Conservation (phyloP, 2,888 invertebrate species). For the Xanthorhoe spadicearia region DNA sequence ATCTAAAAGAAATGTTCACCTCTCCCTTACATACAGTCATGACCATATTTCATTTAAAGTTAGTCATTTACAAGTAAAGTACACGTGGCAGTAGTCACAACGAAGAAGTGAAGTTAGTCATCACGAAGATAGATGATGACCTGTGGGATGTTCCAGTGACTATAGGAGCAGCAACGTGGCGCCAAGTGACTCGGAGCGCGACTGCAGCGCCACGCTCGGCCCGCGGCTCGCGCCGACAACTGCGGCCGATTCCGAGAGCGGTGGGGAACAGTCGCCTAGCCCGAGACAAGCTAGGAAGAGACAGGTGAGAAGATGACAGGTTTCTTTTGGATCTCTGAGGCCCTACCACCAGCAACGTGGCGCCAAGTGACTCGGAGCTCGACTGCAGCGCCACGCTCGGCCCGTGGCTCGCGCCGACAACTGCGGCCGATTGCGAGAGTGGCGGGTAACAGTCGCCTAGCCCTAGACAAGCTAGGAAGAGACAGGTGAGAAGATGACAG, state of each 20-base stretch:
- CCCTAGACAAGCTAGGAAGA: conserved; percentile 91
- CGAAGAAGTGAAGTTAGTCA: neutral
- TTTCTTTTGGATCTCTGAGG: too few relatives aligned
- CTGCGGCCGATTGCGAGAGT: conserved; percentile 92
- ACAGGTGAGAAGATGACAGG: conserved; percentile 76
- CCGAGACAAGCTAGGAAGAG: conserved; percentile 92
- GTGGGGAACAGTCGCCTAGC: conserved; percentile 90
- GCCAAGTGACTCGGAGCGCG: conserved; percentile 95
- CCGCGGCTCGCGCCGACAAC: conserved; percentile 83
- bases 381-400: conserved; percentile 82
- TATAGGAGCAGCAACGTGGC: conserved; percentile 96
- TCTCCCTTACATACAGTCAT: too few relatives aligned
- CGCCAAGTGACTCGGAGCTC: conserved; percentile 95
- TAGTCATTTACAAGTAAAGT: too few relatives aligned
- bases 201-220: conserved; percentile 88
- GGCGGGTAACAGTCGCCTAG: conserved; percentile 91
- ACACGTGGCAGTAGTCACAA: too few relatives aligned
- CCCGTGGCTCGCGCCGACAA: conserved; percentile 80
- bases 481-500: conserved; percentile 82
- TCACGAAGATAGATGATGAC: conserved; percentile 34
- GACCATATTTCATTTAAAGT: too few relatives aligned
- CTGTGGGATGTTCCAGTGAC: conserved; percentile 87
- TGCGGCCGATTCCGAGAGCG: conserved; percentile 92
- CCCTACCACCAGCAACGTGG: conserved; percentile 94
- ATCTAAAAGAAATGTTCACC: too few relatives aligned